These are phyloP conservation scores for Larimichthys polyactis DNA, from an alignment of 2,113 vertebrate species.

Conservation along the genomic window DNA sequence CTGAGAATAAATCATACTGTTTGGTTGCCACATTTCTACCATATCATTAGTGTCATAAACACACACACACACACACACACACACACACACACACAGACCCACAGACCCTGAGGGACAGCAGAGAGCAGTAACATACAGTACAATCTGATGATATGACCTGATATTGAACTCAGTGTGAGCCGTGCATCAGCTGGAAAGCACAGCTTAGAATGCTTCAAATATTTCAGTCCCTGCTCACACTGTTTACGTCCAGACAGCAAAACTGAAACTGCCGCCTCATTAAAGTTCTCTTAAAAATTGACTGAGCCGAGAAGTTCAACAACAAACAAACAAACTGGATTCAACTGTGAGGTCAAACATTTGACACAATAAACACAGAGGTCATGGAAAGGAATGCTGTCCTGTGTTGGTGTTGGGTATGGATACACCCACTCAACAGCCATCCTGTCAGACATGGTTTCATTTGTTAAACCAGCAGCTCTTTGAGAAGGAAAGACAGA, in stretches of 20 bases:
- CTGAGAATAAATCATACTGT: not conserved
- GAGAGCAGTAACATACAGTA: not conserved
- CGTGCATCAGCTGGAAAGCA: not conserved
- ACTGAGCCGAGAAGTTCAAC: not conserved
- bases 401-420: not conserved
- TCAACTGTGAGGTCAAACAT: no score
- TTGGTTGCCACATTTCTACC: not conserved
- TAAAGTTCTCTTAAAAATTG: not conserved
- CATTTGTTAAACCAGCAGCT: conserved; percentile 4
- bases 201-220: not conserved
- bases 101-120: not conserved
- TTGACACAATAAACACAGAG: not conserved
- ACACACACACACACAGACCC: not conserved
- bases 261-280: not conserved
- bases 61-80: not conserved
- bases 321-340: not conserved
- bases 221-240: not conserved
- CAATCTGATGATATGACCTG: not conserved
- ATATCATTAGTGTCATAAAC: not conserved
- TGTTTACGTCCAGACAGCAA: not conserved
- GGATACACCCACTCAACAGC: not conserved
- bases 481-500: not conserved
- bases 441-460: no score
- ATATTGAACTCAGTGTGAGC: not conserved
- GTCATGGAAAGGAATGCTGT: not conserved